phyloP scores from a whole-genome alignment of 1,140 invertebrate species.

The Ditylenchus dipsaci region DNA sequence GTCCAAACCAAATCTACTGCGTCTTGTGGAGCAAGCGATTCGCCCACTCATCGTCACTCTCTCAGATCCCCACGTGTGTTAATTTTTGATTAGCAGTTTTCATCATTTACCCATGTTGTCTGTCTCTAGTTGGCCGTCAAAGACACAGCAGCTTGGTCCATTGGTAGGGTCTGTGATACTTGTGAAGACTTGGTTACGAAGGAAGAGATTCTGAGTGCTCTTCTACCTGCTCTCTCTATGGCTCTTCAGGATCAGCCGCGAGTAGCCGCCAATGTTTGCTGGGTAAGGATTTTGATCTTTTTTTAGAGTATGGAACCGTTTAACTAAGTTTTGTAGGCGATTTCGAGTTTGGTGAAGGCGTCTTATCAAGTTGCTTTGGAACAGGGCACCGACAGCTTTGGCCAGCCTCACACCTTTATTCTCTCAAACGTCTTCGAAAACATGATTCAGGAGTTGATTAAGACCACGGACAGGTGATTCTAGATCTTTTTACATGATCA shows the following conservation, averaged over 20 bases:
- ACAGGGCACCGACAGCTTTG: conserved; percentile 58
- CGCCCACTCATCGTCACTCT: conserved; percentile 86
- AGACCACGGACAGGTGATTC: conserved; percentile 86
- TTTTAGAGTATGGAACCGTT: too few relatives aligned
- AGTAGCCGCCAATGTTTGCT: conserved; percentile 97
- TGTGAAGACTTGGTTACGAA: conserved; percentile 93
- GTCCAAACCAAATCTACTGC: conserved; percentile 77
- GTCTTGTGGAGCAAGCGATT: conserved; percentile 91
- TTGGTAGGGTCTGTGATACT: conserved; percentile 93
- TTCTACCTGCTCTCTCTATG: conserved; percentile 81
- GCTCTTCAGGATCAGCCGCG: conserved; percentile 81
- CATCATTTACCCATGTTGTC: not conserved
- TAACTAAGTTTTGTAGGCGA: conserved; percentile 71
- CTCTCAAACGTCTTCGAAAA: conserved; percentile 87
- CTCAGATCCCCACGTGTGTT: conserved; percentile 77
- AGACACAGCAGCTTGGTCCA: conserved; percentile 95
- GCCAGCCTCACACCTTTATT: conserved; percentile 78
- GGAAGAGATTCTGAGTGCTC: conserved; percentile 72
- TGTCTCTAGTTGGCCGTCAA: conserved; percentile 71
- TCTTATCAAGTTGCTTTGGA: conserved; percentile 73
- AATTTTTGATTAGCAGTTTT: conserved; percentile 21
- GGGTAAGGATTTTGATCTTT: conserved; percentile 63
- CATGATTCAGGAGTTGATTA: conserved; percentile 82
- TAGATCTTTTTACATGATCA: conserved; percentile 5
- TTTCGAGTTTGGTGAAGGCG: conserved; percentile 92